A percentile compares a stretch with the other conserved stretches of the same genome.
Conservation (phyloP, 2,113 vertebrate genomes). For the Cacatua alba region DNA sequence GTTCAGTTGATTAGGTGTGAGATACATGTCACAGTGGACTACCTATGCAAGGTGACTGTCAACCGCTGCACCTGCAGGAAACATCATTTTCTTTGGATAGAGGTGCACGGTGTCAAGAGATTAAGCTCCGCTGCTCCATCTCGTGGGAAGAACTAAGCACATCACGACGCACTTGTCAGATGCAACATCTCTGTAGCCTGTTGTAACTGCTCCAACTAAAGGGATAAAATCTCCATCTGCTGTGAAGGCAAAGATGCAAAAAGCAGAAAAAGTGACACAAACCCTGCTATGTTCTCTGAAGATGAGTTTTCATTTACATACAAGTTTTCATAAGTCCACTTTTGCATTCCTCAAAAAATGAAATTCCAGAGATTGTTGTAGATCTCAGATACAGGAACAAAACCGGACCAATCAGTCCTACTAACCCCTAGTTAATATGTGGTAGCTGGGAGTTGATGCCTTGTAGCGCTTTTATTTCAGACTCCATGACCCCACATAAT, state of each 20-base stretch:
- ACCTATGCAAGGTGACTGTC: constrained; percentile 32
- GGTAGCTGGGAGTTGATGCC: background rate
- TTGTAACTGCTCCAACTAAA: background rate
- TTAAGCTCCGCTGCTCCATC: constrained; percentile 26
- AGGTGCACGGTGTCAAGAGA: background rate
- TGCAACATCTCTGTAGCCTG: background rate
- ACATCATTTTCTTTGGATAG: background rate
- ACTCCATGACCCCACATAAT: background rate
- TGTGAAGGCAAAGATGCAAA: background rate
- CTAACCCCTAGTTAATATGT: background rate
- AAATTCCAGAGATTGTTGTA: background rate
- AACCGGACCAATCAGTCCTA: background rate
- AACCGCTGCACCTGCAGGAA: background rate
- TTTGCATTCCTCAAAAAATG: background rate
- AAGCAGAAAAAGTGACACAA: background rate
- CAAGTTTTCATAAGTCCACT: background rate
- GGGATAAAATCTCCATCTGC: background rate
- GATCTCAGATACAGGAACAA: background rate
- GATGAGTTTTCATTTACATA: background rate
- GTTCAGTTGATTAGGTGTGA: constrained; percentile 28
- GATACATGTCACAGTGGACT: constrained; percentile 1
- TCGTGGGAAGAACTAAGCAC: constrained; percentile 32
- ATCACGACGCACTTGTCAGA: background rate
- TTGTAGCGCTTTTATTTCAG: background rate
- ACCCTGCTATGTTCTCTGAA: rapidly evolving